Conservation (phyloP, 1,140 invertebrate genomes). For the Triops longicaudatus region DNA sequence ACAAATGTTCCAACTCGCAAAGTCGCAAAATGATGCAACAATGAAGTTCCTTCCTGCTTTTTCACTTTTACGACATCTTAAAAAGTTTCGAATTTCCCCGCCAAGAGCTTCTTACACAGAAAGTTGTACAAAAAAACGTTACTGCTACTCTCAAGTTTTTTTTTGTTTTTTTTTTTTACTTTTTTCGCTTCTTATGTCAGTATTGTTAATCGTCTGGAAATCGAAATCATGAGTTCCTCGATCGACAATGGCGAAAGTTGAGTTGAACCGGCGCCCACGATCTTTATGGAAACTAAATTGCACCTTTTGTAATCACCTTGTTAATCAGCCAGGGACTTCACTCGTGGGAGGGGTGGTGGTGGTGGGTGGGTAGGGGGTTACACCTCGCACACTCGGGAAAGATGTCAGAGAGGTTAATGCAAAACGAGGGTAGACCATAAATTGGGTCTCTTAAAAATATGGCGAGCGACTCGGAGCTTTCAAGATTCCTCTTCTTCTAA, state of each 20-base stretch:
- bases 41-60: background rate
- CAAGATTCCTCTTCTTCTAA: background rate
- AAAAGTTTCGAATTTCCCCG: too few relatives aligned
- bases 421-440: slow-evolving; percentile 12
- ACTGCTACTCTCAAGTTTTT: too few relatives aligned
- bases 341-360: background rate
- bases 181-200: too few relatives aligned
- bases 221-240: background rate
- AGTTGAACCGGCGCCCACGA: background rate
- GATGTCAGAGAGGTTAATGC: slow-evolving; percentile 14
- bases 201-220: too few relatives aligned
- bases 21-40: background rate
- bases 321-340: background rate
- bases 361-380: too few relatives aligned
- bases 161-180: too few relatives aligned
- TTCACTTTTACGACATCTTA: background rate
- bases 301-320: background rate
- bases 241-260: background rate
- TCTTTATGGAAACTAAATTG: background rate
- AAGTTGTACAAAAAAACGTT: too few relatives aligned
- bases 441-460: background rate
- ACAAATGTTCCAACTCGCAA: background rate
- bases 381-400: background rate
- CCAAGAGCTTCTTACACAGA: too few relatives aligned
- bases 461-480: background rate